Base-by-base conservation (phyloP, 92 coral and sea anemone genomes). In the Virgularia gustaviana region DNA sequence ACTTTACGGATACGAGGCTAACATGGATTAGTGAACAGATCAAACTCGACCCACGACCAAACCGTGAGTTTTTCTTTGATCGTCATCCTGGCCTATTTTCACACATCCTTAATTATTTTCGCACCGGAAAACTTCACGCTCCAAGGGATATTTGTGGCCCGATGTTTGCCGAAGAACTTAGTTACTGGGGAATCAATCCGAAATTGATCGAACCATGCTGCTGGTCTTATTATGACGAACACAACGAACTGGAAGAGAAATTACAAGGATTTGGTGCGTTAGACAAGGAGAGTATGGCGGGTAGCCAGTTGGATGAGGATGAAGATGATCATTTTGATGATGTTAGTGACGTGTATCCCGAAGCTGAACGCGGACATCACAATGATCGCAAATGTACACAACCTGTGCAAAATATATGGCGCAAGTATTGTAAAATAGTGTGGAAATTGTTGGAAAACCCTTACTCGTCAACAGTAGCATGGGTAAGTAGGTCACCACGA, bases 81-180 rank as follows among this genome's bases (percentile, higher is more conserved):
- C 87, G 98, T 29, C 90, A 92, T 43, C 98, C 98, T 8, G 89
- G 75, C 33, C 84, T 92, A 19, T 92, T 92, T 56, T 89, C 98
- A 9, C 98, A 92, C 38, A 85, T 92, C 80, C 78, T 92, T 51
- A 92, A 92, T 57, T 92, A 79, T 73, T 92, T 89, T 82, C 87
- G 98, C 37, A 92, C 96, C 24, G 96, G 96, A 2, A 92, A 92
- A 35, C 94, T 92, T 22, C 98, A 92, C 23, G 90, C 96, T 38
- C 98, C 98, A 27, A 90, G 98, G 33, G 98, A 92, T 41, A 89
- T 92, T 9, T 92, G 98, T 45, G 98, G 98, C 0, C 98, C 98
- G 2, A 85, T 92, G 49, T 92, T 92, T 52, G 98, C 90, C 52
- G 98, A 92, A 64, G 98, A 92, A 59, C 77, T 92, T 2, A 81